These are phyloP conservation scores for Meloe dianella DNA, from an alignment of 2,888 invertebrate genomes.

Conservation along the genomic window DNA sequence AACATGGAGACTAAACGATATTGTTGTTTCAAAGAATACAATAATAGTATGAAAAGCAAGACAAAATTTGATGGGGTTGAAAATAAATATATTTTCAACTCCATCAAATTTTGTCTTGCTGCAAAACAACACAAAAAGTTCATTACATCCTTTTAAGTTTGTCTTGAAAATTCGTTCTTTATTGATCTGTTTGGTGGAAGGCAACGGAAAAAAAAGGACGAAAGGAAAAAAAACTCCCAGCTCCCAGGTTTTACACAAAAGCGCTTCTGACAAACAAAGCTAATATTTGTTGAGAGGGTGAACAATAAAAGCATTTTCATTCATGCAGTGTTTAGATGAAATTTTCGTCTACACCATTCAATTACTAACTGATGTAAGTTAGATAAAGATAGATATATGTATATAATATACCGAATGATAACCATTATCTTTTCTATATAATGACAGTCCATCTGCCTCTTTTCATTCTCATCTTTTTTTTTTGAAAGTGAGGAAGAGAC, in stretches of 20 bases:
- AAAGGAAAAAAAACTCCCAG: not conserved
- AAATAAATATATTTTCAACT: not conserved
- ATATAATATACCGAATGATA: slow-evolving; percentile 19
- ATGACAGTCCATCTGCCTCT: slow-evolving; percentile 47
- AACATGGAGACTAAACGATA: not conserved
- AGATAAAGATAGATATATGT: slow-evolving; percentile 21
- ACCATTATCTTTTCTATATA: slow-evolving; percentile 25
- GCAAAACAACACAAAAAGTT: slow-evolving; percentile 41
- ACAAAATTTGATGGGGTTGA: too few species aligned
- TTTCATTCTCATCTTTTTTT: slow-evolving; percentile 31
- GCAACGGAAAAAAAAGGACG: slow-evolving; percentile 41
- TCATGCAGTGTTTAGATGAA: slow-evolving; percentile 37
- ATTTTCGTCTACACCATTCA: slow-evolving; percentile 4
- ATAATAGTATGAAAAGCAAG: too few species aligned
- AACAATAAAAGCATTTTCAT: slow-evolving; percentile 57
- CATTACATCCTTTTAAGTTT: slow-evolving; percentile 37
- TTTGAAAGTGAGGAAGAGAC: slow-evolving; percentile 19
- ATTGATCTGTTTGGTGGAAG: slow-evolving; percentile 46
- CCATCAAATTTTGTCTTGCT: not conserved
- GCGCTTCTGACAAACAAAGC: slow-evolving; percentile 54
- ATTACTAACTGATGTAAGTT: slow-evolving; percentile 16
- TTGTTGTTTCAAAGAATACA: not conserved
- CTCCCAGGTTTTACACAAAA: slow-evolving; percentile 24
- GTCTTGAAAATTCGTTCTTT: slow-evolving; percentile 34
- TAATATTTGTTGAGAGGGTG: slow-evolving; percentile 57